Conservation (phyloP, 1,140 invertebrate genomes). For the Magallana ariakensis region DNA sequence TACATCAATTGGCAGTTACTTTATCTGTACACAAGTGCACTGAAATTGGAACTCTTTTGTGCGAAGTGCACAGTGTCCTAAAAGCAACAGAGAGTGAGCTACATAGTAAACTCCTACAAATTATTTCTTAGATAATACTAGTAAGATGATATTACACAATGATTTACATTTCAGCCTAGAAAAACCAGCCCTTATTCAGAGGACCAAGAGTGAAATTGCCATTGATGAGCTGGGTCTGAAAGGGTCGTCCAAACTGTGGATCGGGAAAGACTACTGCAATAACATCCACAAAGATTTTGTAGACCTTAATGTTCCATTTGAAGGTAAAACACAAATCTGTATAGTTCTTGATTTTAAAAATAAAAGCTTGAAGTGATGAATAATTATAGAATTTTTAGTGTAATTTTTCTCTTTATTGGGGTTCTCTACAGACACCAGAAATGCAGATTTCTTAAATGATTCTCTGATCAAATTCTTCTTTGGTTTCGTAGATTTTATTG, state of each 20-base stretch:
- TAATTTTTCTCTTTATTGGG: too few species aligned
- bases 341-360: too few species aligned
- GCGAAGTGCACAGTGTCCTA: neutral
- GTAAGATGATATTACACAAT: too few species aligned
- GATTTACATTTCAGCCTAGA: neutral
- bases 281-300: slow-evolving; percentile 99
- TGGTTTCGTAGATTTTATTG: slow-evolving; percentile 87
- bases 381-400: too few species aligned
- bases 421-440: too few species aligned
- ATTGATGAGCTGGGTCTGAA: slow-evolving; percentile 68
- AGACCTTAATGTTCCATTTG: slow-evolving; percentile 90
- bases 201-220: slow-evolving; percentile 66
- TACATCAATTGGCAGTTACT: neutral
- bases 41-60: neutral
- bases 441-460: too few species aligned
- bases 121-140: too few species aligned
- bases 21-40: neutral
- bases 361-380: too few species aligned
- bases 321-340: slow-evolving; percentile 81
- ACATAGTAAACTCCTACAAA: too few species aligned
- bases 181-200: slow-evolving; percentile 52
- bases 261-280: slow-evolving; percentile 98
- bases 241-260: slow-evolving; percentile 89
- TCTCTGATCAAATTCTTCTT: too few species aligned
- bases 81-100: too few species aligned